Conservation (phyloP, 2,888 invertebrate genomes). For the Entomobrya multifasciata region DNA sequence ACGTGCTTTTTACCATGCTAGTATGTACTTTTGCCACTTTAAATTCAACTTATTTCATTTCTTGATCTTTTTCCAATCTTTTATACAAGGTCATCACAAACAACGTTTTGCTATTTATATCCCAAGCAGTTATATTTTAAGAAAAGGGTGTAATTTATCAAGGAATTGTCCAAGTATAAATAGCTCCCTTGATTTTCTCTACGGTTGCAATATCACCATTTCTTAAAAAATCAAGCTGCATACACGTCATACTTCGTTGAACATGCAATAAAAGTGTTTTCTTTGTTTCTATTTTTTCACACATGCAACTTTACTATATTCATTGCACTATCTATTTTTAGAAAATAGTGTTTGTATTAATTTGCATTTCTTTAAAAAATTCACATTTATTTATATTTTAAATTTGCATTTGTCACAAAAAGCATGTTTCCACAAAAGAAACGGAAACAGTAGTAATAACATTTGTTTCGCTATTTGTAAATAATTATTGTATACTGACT, state of each 20-base stretch:
- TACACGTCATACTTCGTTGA: neutral
- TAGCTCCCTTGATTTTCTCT: neutral
- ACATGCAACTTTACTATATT: neutral
- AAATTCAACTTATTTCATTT: neutral
- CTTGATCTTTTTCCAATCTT: slow-evolving; percentile 26
- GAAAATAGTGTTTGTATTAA: slow-evolving; percentile 18
- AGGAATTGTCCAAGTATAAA: slow-evolving; percentile 50
- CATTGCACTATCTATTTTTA: slow-evolving; percentile 27
- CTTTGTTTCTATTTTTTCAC: neutral
- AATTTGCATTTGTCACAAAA: neutral
- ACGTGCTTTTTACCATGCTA: no score
- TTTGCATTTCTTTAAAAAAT: slow-evolving; percentile 1
- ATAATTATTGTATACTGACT: neutral
- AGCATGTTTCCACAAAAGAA: neutral
- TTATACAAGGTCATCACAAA: slow-evolving; percentile 45
- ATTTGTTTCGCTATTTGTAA: neutral
- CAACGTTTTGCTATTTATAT: slow-evolving; percentile 51
- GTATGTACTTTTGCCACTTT: neutral
- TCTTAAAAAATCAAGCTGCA: no score
- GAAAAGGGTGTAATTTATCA: slow-evolving; percentile 49
- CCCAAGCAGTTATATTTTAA: slow-evolving; percentile 41
- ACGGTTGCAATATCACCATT: neutral
- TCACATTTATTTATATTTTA: neutral
- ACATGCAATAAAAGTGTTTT: neutral
- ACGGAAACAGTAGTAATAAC: slow-evolving; percentile 24